Base-by-base conservation (phyloP, 2,113 vertebrate species). In the Pluvialis apricaria region DNA sequence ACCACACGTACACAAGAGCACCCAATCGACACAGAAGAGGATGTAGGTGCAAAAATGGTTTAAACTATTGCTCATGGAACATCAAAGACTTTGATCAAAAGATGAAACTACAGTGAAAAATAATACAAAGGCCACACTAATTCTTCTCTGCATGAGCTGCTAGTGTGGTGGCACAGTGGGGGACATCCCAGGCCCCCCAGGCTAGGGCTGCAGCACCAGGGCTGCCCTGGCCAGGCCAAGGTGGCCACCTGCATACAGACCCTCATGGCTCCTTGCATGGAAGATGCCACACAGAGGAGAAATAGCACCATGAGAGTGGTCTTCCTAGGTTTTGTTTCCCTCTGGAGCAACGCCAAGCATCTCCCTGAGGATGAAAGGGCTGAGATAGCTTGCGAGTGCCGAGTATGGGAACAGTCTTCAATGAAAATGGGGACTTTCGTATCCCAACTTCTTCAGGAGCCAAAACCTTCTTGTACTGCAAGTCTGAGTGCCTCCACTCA, bases 171-270 rank as follows among this genome's bases (percentile, higher is more conserved):
- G 65, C 64, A 58, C 18, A 2, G 5, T 3, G 2, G 15, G 15
- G 62, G 34, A 60, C 24, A 26, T 6, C 28, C 17, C 13, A 10
- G 28, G 65, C 11, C 5, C 19, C 10, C 18, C 5, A 8, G 1
- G 4, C 22, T 44, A 2, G 14, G 8, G 45, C 52, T 32, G 22
- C 12, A 10, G 24, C 40, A 16, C 28, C 66, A 20, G 25, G 32
- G n/a, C 6, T 68, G 17, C 15, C 36, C 26, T 26, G 5, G 34
- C 13, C 2, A 1, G 21, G 22, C 21, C 21, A 38, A 24, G 49
- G 54, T 5, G 14, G 31, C 10, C 51, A 40, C 2, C 0, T 1
- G 10, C 15, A 38, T 10, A 0, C 1, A 13, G 42, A 76, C 1
- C 5, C 29, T 18, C 29, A 31, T 1, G 11, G 5, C 1, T 72